Conservation (phyloP, 2,113 vertebrate genomes). For the Apodemus sylvaticus region DNA sequence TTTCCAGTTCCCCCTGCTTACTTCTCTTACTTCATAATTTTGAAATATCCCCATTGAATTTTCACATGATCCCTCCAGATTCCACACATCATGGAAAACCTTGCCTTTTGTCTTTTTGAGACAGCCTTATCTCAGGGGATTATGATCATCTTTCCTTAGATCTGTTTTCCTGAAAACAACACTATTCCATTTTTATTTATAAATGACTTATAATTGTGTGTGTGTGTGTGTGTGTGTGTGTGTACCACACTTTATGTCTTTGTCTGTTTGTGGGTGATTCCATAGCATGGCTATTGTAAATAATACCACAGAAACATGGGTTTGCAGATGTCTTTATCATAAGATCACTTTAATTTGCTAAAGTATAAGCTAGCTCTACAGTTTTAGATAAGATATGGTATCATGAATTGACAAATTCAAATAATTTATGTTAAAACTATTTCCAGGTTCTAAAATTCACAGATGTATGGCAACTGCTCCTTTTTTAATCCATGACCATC, state of each 20-base stretch:
- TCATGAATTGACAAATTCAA: background rate
- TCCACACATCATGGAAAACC: background rate
- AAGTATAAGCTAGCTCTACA: background rate
- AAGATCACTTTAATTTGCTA: background rate
- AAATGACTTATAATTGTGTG: background rate
- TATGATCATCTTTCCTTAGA: background rate
- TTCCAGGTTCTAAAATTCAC: conserved; percentile 28
- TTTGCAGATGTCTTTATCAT: background rate
- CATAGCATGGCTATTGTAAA: background rate
- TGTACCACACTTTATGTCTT: background rate
- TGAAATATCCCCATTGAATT: background rate
- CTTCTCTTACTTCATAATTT: background rate
- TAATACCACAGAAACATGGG: background rate
- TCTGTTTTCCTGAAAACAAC: background rate
- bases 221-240: no score
- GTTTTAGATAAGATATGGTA: background rate
- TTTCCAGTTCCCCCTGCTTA: background rate
- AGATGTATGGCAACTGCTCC: background rate
- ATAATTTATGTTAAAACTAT: background rate
- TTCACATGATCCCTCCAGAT: background rate
- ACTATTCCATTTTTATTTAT: background rate
- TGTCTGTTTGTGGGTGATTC: background rate
- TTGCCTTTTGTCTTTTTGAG: background rate
- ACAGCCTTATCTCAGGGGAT: background rate
- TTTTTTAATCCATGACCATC: background rate